Base-by-base conservation (phyloP, 2,113 vertebrate species). In the Colossoma macropomum region DNA sequence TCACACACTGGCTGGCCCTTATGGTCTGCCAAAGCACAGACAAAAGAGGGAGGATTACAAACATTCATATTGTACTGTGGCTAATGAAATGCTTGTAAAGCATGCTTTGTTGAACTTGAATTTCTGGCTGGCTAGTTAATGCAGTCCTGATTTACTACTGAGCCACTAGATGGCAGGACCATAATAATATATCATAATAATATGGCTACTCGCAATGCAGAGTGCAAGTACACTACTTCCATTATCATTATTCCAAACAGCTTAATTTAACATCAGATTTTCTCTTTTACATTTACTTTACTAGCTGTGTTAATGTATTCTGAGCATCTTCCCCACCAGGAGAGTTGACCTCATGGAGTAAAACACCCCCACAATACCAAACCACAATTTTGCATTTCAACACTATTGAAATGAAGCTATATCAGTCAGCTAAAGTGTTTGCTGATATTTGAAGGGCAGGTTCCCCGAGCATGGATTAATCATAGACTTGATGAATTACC, bases 1-100 rank as follows among this genome's bases (percentile, higher is more conserved):
- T 93, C 93, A 84, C 96, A 97, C n/a, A 86, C 32, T 0, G 83
- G 77, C 30, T 92, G 59, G 11, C 84, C 89, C 0, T 80, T 89
- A 0, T 69, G 54, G 54, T 89, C 96, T 97, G 80, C 23, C 41
- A 50, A 54, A 54, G 27, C 65, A 69, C 1, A 59, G 16, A 45
- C 34, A 19, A 62, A 73, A 23, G 21, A 63, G 21, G 11, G 11
- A 25, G 27, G 13, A 48, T 72, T 72, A 71, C 13, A 19, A 25
- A 27, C 21, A 70, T 54, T 54, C 6, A 19, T 41, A 60, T 27
- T 52, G n/a, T 4, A 65, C 16, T 54, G 52, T 19, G 16, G 41
- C 54, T 63, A 62, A 23, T 30, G 11, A 73, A 73, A 41, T 17
- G 27, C n/a, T 16, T 74, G 15, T 3, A 41, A 2, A 60, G n/a